Evolutionary conservation across 2,888 invertebrate species (phyloP), one percentile per base, ranked within the genome.

Genomic region (Minunthozetes semirufus): DNA sequence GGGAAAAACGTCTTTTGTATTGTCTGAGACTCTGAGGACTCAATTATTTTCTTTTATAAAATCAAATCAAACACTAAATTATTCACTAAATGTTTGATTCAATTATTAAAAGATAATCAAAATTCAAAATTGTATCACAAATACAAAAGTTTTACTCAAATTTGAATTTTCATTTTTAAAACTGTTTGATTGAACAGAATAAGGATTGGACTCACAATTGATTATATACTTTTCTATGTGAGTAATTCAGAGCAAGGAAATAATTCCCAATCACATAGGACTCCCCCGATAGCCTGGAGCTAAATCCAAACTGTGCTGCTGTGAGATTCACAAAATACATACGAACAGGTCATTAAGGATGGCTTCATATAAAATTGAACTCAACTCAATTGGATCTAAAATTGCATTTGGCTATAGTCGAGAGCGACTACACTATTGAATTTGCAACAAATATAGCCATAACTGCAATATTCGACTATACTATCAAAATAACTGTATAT

Each of bases 41-140:
- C 13, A 56, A 22, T 27, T 27, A 27, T 63, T 27, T 63, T 33
- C 15, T 63, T 13, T 4, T 25, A 59, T 68, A 5, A 17, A 68
- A 68, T 68, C 1, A 17, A 68, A 68, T 68, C 22, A 68, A 42
- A 42, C 46, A 68, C 38, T 68, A 68, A 68, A 42, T 68, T 68
- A 68, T 42, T 42, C 68, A 68, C 11, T 68, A 68, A 42, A n/a
- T 68, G 42, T 42, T 68, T 68, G 22, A 68, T 68, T 68, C 68
- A 68, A 68, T 68, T 68, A 68, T 68, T 68, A 68, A 68, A 68
- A 42, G 68, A 68, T 68, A 68, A 68, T 68, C 68, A 68, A 68
- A 68, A 68, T 22, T 63, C 33, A 63, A 38, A 56, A 56, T 22
- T 13, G 33, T 33, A 33, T 63, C 63, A 63, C 33, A 63, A 63